These are phyloP conservation scores for Pheosia gnoma DNA, from an alignment of 2,888 invertebrate genomes.

Conservation along the genomic window DNA sequence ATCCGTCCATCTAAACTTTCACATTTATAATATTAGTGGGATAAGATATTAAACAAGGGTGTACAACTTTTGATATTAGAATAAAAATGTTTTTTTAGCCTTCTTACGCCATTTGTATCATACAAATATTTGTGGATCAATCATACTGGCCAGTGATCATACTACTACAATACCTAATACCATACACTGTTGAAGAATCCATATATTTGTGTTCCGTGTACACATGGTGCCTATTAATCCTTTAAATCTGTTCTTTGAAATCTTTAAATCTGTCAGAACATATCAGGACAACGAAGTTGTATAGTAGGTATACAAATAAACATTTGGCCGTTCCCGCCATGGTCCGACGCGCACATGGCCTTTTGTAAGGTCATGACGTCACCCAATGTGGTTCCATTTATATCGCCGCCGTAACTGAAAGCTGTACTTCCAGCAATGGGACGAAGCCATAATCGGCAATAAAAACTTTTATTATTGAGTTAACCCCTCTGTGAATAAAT, in stretches of 20 bases:
- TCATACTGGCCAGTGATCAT: not conserved
- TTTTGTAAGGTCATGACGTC: conserved; percentile 58
- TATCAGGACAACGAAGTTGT: conserved; percentile 16
- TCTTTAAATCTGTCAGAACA: conserved; percentile 2
- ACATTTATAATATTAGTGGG: no score
- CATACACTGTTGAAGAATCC: no score
- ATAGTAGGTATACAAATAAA: conserved; percentile 28
- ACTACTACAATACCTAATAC: no score
- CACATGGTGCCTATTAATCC: not conserved
- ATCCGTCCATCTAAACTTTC: no score
- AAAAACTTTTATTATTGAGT: conserved; percentile 5
- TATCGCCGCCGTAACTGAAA: conserved; percentile 38
- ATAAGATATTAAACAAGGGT: no score
- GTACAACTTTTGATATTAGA: no score
- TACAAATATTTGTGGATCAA: no score
- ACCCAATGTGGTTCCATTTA: conserved; percentile 54
- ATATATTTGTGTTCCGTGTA: not conserved
- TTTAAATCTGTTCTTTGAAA: not conserved
- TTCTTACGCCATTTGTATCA: no score
- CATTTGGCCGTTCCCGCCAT: conserved; percentile 49
- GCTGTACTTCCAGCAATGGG: conserved; percentile 43
- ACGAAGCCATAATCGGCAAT: conserved; percentile 33
- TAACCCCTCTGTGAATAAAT: not conserved
- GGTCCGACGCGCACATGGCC: conserved; percentile 60
- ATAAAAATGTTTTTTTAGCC: no score